These are phyloP conservation scores for Antedon mediterranea DNA, from an alignment of 53 echinoderm and acorn worm genomes.

Conservation along the genomic window DNA sequence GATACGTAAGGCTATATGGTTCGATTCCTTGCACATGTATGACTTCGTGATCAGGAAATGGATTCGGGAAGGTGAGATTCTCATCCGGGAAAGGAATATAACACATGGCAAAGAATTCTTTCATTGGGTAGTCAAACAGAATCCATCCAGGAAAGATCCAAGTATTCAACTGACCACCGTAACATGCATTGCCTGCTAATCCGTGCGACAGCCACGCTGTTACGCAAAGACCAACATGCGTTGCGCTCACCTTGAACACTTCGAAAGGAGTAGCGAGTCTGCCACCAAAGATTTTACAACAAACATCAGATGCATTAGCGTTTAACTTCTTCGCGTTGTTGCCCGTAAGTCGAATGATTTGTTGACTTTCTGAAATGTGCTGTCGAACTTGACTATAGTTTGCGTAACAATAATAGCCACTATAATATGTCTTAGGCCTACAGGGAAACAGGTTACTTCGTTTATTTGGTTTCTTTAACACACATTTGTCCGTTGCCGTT, in stretches of 20 bases:
- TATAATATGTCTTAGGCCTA: neutral
- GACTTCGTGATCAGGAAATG: neutral
- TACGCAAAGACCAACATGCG: neutral
- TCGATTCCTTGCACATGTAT: neutral
- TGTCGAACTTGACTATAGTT: neutral
- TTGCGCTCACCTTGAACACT: neutral
- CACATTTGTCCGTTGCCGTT: neutral
- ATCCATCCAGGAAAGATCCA: neutral
- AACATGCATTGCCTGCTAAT: neutral
- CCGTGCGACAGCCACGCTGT: neutral
- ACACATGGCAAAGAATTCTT: neutral
- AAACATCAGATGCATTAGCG: neutral
- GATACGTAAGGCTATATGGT: neutral
- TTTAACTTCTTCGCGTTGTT: neutral
- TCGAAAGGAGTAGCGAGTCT: neutral
- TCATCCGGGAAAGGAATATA: neutral
- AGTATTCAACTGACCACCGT: neutral
- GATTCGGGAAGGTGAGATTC: neutral
- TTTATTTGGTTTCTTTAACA: neutral
- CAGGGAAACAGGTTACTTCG: neutral
- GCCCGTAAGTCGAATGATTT: neutral
- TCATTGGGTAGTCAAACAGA: neutral
- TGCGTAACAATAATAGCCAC: neutral
- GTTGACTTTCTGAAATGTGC: neutral
- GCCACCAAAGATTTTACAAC: neutral